Conservation (phyloP, 1,140 invertebrate genomes). For the Phthorimaea operculella region DNA sequence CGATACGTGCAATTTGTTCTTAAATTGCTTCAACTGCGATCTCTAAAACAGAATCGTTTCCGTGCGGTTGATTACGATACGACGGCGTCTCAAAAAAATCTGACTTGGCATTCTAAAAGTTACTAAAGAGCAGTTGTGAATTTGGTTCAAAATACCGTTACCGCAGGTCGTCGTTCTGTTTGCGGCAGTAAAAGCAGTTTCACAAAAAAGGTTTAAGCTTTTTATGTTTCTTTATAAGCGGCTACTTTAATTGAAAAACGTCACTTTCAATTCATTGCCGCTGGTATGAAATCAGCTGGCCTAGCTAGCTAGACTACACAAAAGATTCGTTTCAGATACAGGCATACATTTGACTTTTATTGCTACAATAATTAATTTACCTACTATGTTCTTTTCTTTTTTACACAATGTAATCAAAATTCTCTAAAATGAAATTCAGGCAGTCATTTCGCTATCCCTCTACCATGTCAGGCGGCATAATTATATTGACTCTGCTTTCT, state of each 20-base stretch:
- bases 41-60: background rate
- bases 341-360: too few species aligned
- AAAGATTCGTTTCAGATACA: too few species aligned
- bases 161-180: constrained; percentile 39
- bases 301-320: too few species aligned
- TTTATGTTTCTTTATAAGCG: constrained; percentile 7
- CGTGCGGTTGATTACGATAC: background rate
- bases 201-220: constrained; percentile 14
- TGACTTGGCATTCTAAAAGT: background rate
- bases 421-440: constrained; percentile 26
- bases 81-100: background rate
- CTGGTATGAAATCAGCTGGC: too few species aligned
- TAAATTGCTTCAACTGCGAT: too few species aligned
- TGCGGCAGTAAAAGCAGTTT: constrained; percentile 30
- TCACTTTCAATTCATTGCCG: background rate
- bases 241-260: constrained; percentile 1
- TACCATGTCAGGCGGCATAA: constrained; percentile 39
- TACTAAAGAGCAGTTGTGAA: constrained; percentile 16
- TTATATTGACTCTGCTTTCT: constrained; percentile 38
- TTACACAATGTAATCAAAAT: constrained; percentile 13
- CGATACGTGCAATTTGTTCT: too few species aligned
- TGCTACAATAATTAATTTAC: too few species aligned
- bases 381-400: too few species aligned
- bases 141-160: constrained; percentile 56
- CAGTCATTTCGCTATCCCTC: constrained; percentile 41